Conservation (phyloP, 2,797 vertebrate species). For the Sardinella longiceps region DNA sequence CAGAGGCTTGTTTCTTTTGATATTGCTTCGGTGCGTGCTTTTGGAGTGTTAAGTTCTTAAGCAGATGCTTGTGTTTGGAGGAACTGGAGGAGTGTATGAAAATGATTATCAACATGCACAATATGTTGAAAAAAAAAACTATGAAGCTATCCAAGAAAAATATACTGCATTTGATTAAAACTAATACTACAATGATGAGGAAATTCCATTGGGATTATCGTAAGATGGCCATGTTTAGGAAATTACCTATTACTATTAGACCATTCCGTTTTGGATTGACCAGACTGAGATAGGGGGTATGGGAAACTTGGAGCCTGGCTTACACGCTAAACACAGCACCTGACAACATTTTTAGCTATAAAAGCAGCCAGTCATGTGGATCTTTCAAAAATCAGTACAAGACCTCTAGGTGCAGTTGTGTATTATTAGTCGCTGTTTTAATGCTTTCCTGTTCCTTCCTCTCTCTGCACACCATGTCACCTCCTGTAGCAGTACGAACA, state of each 20-base stretch:
- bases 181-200: slow-evolving; percentile 25
- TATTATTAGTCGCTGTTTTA: slow-evolving; percentile 10
- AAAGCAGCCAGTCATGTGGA: background rate
- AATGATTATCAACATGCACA: slow-evolving; percentile 27
- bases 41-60: slow-evolving; percentile 7
- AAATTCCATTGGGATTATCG: slow-evolving; percentile 13
- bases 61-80: slow-evolving; percentile 26
- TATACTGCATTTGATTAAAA: slow-evolving; percentile 28
- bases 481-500: background rate
- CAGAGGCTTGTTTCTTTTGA: slow-evolving; percentile 1
- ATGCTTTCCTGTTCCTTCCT: background rate
- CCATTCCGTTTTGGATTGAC: background rate
- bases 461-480: background rate
- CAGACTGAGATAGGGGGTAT: background rate
- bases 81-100: slow-evolving; percentile 1
- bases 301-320: background rate
- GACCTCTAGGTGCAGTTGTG: background rate
- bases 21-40: background rate
- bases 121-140: background rate
- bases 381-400: background rate
- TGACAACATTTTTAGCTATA: background rate
- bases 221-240: background rate
- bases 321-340: background rate
- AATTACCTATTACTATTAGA: slow-evolving; percentile 9
- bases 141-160: slow-evolving; percentile 27